Percentiles rank a stretch among this genome's conserved stretches.
Evolutionary conservation across 2,888 invertebrate species (phyloP).

Genomic region (Aphrophora alni): DNA sequence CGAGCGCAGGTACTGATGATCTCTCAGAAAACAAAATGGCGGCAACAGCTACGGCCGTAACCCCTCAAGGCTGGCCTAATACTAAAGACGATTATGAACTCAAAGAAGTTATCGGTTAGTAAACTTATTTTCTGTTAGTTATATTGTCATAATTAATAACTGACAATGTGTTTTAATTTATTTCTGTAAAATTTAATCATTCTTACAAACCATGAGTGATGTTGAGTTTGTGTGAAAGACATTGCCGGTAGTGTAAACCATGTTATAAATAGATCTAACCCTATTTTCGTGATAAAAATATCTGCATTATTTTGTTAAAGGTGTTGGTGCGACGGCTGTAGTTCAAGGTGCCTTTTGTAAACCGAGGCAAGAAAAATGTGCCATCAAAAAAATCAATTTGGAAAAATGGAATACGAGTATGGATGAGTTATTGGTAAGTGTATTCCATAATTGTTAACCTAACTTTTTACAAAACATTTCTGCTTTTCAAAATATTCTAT

Average conservation of each 20-base stretch:
- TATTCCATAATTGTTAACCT: too few species aligned
- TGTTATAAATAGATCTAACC: conserved; percentile 25
- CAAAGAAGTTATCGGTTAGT: conserved; percentile 90
- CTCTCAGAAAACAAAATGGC: conserved; percentile 45
- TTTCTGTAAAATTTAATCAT: not conserved
- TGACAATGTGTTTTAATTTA: not conserved
- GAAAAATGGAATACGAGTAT: conserved; percentile 94
- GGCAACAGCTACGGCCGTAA: conserved; percentile 44
- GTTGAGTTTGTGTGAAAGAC: not conserved
- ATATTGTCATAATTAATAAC: not conserved
- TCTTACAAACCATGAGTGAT: not conserved
- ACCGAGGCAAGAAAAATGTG: conserved; percentile 92
- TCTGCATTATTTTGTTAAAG: conserved; percentile 59
- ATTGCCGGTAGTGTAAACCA: conserved; percentile 17
- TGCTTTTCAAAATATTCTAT: too few species aligned
- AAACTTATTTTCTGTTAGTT: conserved; percentile 31
- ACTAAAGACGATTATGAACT: conserved; percentile 91
- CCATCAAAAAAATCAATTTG: conserved; percentile 97
- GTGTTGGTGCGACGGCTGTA: conserved; percentile 95
- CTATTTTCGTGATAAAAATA: not conserved
- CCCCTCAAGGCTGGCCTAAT: conserved; percentile 78
- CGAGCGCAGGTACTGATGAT: conserved; percentile 36
- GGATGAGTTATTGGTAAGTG: too few species aligned
- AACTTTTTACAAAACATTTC: too few species aligned
- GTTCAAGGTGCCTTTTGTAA: conserved; percentile 94